These are phyloP conservation scores for Gambusia holbrooki DNA, from an alignment of 2,113 vertebrate species.

Conservation along the genomic window DNA sequence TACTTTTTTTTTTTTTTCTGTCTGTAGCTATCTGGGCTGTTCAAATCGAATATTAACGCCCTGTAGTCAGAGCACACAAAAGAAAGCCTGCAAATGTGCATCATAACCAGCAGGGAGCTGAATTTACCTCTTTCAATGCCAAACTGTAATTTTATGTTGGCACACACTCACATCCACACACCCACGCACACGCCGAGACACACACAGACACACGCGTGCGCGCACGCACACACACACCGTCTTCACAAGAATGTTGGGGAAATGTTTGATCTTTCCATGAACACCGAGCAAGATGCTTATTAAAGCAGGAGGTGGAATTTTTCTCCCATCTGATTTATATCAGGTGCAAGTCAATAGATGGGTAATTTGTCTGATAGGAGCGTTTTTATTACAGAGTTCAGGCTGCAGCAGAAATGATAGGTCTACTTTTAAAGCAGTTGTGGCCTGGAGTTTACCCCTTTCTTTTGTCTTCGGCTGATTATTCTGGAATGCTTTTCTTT, in stretches of 20 bases:
- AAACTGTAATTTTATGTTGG: conserved; percentile 72
- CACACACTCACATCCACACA: conserved; percentile 17
- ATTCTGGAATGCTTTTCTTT: conserved; percentile 69
- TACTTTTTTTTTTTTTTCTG: neutral
- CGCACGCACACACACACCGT: neutral
- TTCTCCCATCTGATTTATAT: conserved; percentile 78
- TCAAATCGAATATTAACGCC: conserved; percentile 59
- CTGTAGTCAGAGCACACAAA: conserved; percentile 43
- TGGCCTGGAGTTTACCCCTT: conserved; percentile 59
- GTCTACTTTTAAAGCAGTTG: conserved; percentile 55
- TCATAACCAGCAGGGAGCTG: conserved; percentile 25
- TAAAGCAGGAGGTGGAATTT: conserved; percentile 72
- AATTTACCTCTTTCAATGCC: conserved; percentile 20
- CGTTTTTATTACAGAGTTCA: conserved; percentile 78
- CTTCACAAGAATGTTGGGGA: conserved; percentile 65
- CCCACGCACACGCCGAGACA: too few relatives aligned
- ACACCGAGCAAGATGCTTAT: conserved; percentile 71
- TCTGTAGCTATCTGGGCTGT: conserved; percentile 46
- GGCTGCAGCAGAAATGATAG: conserved; percentile 74
- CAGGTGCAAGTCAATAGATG: conserved; percentile 68
- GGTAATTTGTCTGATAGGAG: conserved; percentile 72
- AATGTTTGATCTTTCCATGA: conserved; percentile 75
- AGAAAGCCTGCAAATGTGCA: conserved; percentile 28
- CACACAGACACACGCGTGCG: too few relatives aligned
- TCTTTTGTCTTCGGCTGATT: conserved; percentile 66